phyloP scores from a whole-genome alignment of 2,888 invertebrate species.

The Cybosia mesomella region DNA sequence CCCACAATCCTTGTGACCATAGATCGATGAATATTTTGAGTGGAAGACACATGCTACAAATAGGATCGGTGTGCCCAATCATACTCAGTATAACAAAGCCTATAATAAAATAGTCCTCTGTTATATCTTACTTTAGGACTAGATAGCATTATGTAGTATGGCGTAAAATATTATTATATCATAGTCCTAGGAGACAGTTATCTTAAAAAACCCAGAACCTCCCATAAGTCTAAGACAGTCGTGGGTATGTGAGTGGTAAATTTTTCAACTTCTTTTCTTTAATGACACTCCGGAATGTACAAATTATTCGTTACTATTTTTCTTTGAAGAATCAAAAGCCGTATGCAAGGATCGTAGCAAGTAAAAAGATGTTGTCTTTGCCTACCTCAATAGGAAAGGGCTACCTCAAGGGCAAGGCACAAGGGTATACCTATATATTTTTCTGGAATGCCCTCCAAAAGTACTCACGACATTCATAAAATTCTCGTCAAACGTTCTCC shows the following conservation, averaged over 20 bases:
- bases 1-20: background rate
- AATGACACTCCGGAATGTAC: background rate
- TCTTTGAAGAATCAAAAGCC: background rate
- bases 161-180: background rate
- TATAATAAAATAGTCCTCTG: background rate
- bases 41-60: background rate
- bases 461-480: background rate
- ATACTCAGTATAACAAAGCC: background rate
- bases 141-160: background rate
- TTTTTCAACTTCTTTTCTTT: background rate
- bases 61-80: background rate
- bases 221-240: background rate
- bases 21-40: background rate
- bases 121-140: background rate
- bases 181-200: background rate
- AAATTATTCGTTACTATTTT: background rate
- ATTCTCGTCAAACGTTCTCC: background rate
- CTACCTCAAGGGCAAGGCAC: background rate
- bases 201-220: background rate
- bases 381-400: too few relatives aligned
- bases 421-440: background rate
- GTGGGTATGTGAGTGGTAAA: background rate
- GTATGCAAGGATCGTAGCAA: too few relatives aligned
- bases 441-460: background rate
- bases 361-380: too few relatives aligned